Percentiles rank a stretch among this genome's conserved stretches.
Evolutionary conservation across 2,113 vertebrate species (phyloP).

Genomic region (Hyla sarda): DNA sequence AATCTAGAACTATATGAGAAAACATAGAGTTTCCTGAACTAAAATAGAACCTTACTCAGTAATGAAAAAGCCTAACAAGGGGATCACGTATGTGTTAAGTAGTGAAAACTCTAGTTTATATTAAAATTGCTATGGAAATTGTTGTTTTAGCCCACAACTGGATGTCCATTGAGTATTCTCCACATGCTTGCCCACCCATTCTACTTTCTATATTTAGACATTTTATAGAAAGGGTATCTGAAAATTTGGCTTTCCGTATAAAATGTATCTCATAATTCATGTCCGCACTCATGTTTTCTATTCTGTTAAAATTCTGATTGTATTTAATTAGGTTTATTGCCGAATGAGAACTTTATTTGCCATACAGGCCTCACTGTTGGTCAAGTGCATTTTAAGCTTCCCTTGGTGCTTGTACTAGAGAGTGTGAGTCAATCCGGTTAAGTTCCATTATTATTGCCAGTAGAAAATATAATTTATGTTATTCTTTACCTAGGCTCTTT

Average conservation of each 20-base stretch:
- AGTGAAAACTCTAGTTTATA: neutral
- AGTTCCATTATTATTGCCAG: slow-evolving; percentile 71
- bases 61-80: neutral
- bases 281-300: slow-evolving; percentile 8
- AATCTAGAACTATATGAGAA: neutral
- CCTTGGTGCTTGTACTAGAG: slow-evolving; percentile 61
- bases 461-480: slow-evolving; percentile 72
- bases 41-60: neutral
- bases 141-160: neutral
- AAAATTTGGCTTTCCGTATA: neutral
- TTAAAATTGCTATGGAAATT: neutral
- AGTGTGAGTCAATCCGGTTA: slow-evolving; percentile 65
- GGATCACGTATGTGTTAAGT: neutral
- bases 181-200: neutral
- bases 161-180: neutral
- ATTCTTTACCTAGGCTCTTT: slow-evolving; percentile 71
- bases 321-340: slow-evolving; percentile 48
- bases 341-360: slow-evolving; percentile 26
- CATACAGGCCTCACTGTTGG: slow-evolving; percentile 63
- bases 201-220: neutral
- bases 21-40: neutral
- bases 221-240: neutral
- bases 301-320: slow-evolving; percentile 18
- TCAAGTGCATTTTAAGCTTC: slow-evolving; percentile 62
- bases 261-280: slow-evolving; percentile 15